Evolutionary conservation across 2,113 vertebrate genomes (phyloP), one percentile per base, ranked within the genome.

Genomic region (Rhineura floridana): DNA sequence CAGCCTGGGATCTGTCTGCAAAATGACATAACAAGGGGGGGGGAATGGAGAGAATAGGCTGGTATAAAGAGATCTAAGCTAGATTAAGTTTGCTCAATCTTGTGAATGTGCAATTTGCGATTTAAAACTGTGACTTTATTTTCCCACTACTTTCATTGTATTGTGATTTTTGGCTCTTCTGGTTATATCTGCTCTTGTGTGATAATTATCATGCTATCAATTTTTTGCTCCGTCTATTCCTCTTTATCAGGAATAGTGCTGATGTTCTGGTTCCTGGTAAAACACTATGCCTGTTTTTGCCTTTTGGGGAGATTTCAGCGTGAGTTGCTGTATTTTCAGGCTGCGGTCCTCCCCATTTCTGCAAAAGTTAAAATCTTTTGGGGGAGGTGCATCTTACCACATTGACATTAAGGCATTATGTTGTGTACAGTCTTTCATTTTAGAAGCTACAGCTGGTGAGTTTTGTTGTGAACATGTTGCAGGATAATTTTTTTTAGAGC

Each of bases 1-100:
- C 97, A 98, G 98, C 97, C 98, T 96, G 97, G 97, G 97, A 98
- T 98, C 98, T 98, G 98, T 99, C 98, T 98, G 96, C 95, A 90
- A 95, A 95, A 95, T 98, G 98, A 98, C 98, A 98, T 97, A 97
- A 98, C 96, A 97, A 98, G 98, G 97, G 94, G 97, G 96, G 97
- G 95, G 88, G 95, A 79, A 87, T 90, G 93, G 90, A 96, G 97
- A 95, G 90, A 93, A 93, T 95, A 96, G 93, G 95, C 93, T 94
- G 92, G 55, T 91, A 90, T 93, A 89, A 96, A 96, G 93, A 97
- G 96, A 94, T 94, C 96, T 95, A 96, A 96, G 93, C 96, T 92
- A 94, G 96, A 95, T 93, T 95, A 81, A 95, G 96, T 88, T 93
- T 39, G 92, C 82, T 17, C 76, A 44, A 72, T 96, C 93, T 95